Evolutionary conservation across 2,113 vertebrate genomes (phyloP).

Genomic region (Casuarius casuarius): DNA sequence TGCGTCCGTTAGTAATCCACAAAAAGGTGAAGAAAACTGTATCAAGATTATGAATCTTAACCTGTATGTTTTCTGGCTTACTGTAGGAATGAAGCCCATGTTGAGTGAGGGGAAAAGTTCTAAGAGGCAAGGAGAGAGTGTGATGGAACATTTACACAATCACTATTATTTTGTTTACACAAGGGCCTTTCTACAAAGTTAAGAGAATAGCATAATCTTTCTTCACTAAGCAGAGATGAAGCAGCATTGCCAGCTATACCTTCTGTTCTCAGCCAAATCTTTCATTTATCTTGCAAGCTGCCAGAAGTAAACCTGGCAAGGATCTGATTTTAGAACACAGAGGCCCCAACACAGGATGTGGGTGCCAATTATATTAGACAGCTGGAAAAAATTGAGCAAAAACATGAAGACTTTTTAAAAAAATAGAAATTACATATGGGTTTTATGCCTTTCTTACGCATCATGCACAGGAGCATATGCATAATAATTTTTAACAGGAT

Average conservation of each 20-base stretch:
- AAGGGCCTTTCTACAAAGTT: slow-evolving; percentile 15
- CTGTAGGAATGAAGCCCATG: not conserved
- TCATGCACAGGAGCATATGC: not conserved
- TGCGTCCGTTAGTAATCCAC: not conserved
- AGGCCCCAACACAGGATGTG: not conserved
- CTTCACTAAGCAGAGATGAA: slow-evolving; percentile 27
- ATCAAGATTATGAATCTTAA: not conserved
- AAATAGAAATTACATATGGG: not conserved
- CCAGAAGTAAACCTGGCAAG: slow-evolving; percentile 51
- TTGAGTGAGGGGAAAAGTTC: not conserved
- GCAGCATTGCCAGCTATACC: slow-evolving; percentile 1
- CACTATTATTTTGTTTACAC: slow-evolving; percentile 29
- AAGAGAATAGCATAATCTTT: slow-evolving; percentile 32
- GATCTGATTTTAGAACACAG: slow-evolving; percentile 35
- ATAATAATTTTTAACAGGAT: not conserved
- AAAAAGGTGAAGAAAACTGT: not conserved
- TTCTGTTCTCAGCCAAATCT: slow-evolving; percentile 47
- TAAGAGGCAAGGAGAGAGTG: not conserved
- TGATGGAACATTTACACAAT: not conserved
- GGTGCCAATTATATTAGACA: slow-evolving; percentile 46
- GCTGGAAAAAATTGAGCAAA: slow-evolving; percentile 18
- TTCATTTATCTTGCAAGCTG: slow-evolving; percentile 44
- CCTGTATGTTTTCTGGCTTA: not conserved
- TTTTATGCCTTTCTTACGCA: not conserved
- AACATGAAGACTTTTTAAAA: slow-evolving; percentile 3